Base-by-base conservation (phyloP, 2,113 vertebrate genomes). In the Thinocorus orbignyianus region DNA sequence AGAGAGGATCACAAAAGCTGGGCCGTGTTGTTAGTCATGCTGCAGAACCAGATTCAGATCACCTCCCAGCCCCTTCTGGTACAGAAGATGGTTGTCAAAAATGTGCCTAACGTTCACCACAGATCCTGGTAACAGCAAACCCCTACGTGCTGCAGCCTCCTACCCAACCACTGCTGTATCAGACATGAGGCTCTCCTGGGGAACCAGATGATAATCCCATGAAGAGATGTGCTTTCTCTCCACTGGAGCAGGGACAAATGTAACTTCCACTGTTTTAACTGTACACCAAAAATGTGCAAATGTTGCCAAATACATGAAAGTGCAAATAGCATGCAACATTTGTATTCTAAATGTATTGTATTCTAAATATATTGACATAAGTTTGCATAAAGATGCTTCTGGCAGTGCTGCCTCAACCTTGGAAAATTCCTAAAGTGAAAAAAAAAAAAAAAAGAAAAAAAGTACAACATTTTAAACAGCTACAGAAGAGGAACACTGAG, bases 231-330 rank as follows among this genome's bases (percentile, higher is more conserved):
- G 52, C 24, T 26, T 35, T 24, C 30, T 41, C 52, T 24, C 31
- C 6, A 4, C 62, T 6, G 0, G 9, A 30, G 41, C 48, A 30
- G 76, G 30, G 57, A 62, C 33, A 20, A 24, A 41, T 1, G 0
- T 7, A 2, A 41, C 58, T 81, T 23, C 58, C 13, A 9, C 58
- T 14, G 57, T 2, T 72, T 16, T 6, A 46, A 22, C 13, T 4
- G 11, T 72, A 25, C 57, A 10, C 18, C 48, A 46, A 48, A 62
- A 22, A 39, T 0, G 1, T 4, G 31, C 25, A 4, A 25, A 41
- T 10, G 41, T 31, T 20, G 37, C 54, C 44, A 46, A 77, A 51
- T 7, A 24, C 1, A 0, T 23, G 3, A 17, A 6, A 11, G 39
- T 46, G 39, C 48, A 54, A 37, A 20, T 37, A 41, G 49, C 6